These are phyloP conservation scores for Chlamydotis undulata DNA, from an alignment of 2,113 vertebrate genomes.

Conservation along the genomic window DNA sequence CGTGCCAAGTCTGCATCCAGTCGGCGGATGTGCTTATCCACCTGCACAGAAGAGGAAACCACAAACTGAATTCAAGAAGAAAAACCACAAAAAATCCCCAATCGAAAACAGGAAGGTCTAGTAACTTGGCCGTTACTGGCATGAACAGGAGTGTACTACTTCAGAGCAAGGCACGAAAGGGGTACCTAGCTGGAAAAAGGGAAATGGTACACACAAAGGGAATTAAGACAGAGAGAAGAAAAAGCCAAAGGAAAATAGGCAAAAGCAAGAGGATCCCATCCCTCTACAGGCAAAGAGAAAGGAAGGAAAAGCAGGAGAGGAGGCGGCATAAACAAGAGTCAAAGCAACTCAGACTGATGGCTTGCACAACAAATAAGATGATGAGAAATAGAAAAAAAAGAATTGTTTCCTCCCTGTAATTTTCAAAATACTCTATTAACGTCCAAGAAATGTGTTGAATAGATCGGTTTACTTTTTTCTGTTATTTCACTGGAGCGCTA, in stretches of 20 bases:
- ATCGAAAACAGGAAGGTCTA: neutral
- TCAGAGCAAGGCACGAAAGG: neutral
- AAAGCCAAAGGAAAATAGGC: neutral
- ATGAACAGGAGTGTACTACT: accelerated
- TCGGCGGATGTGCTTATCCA: conserved; percentile 97
- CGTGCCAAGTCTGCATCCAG: conserved; percentile 94
- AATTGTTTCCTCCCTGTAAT: neutral
- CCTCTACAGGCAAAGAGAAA: neutral
- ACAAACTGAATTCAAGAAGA: neutral
- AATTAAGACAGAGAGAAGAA: neutral
- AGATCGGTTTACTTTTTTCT: neutral
- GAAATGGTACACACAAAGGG: neutral
- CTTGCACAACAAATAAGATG: neutral
- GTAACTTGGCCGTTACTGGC: accelerated
- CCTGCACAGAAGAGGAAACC: conserved; percentile 72
- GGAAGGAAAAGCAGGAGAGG: neutral
- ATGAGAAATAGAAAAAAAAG: neutral
- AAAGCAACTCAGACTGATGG: neutral
- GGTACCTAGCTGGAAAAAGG: neutral
- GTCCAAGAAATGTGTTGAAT: accelerated
- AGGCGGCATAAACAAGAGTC: neutral
- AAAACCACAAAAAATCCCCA: neutral
- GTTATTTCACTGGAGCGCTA: accelerated
- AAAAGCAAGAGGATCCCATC: neutral
- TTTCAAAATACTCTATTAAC: neutral